Percentiles rank a stretch among this genome's conserved stretches.
phyloP scores from a whole-genome alignment of 2,797 vertebrate genomes.

The Schizopygopsis pylzovi region DNA sequence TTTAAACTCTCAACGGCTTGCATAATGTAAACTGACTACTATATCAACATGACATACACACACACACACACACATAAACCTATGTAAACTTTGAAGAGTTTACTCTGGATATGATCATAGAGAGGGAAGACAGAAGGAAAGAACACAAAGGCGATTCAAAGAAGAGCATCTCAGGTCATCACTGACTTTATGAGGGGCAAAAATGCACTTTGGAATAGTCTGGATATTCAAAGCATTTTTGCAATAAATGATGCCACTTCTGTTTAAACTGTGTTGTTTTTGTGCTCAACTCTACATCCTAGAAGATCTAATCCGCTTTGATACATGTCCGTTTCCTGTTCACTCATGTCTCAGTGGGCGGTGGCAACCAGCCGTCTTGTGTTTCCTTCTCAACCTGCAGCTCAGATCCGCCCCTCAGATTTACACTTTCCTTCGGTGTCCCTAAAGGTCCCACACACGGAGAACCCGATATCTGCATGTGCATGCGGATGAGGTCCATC shows the following conservation, averaged over 20 bases:
- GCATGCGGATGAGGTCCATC: conserved; percentile 55
- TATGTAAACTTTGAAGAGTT: conserved; percentile 46
- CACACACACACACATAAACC: conserved; percentile 40
- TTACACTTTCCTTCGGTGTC: conserved; percentile 55
- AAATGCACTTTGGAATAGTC: background rate
- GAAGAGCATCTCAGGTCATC: conserved; percentile 32
- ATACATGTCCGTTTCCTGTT: conserved; percentile 50
- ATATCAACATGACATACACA: conserved; percentile 50
- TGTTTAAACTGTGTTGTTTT: conserved; percentile 6
- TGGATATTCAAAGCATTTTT: background rate
- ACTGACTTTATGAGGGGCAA: conserved; percentile 27
- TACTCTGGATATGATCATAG: conserved; percentile 52
- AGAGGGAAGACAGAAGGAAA: conserved; percentile 27
- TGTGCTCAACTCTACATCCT: background rate
- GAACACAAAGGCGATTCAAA: conserved; percentile 31
- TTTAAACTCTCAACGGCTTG: conserved; percentile 46
- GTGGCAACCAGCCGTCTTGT: conserved; percentile 55
- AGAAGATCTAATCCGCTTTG: conserved; percentile 28
- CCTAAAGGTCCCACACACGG: conserved; percentile 68
- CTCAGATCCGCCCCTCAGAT: conserved; percentile 37
- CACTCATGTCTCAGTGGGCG: conserved; percentile 12
- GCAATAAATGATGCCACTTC: background rate
- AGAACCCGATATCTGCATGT: conserved; percentile 65
- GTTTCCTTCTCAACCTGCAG: conserved; percentile 60
- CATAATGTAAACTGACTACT: conserved; percentile 51